phyloP scores from a whole-genome alignment of 2,113 vertebrate genomes.

The Lepidothrix coronata region DNA sequence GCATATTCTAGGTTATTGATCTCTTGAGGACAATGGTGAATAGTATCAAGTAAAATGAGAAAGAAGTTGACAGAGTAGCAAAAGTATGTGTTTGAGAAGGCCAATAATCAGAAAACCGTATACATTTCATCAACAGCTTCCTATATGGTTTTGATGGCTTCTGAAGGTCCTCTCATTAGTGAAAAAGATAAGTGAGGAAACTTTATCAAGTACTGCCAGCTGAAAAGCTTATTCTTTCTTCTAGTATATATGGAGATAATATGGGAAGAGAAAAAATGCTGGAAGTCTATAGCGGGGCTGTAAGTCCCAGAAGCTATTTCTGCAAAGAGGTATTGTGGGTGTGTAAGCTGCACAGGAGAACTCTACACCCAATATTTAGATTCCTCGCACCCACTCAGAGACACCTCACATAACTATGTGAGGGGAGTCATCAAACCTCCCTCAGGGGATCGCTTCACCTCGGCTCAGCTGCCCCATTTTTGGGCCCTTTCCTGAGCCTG shows the following conservation, averaged over 20 bases:
- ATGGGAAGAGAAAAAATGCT: neutral
- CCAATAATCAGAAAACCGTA: neutral
- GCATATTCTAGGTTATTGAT: neutral
- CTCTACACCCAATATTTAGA: neutral
- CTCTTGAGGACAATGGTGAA: neutral
- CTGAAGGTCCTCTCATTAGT: neutral
- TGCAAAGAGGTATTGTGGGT: neutral
- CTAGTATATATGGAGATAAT: neutral
- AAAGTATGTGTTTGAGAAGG: neutral
- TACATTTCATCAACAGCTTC: neutral
- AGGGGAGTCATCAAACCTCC: neutral
- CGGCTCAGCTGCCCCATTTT: neutral
- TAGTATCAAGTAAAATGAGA: neutral
- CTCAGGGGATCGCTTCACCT: neutral
- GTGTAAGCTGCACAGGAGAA: neutral
- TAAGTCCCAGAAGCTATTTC: neutral
- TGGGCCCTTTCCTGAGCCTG: neutral
- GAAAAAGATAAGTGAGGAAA: neutral
- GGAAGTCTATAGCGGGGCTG: neutral
- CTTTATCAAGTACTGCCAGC: neutral
- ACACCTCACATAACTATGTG: neutral
- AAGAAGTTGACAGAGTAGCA: neutral
- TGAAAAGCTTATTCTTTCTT: neutral
- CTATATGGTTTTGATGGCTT: neutral
- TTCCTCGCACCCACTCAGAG: neutral